A percentile compares a stretch with the other conserved stretches of the same genome.
Conservation (phyloP, 2,113 vertebrate species). For the Prinia subflava region DNA sequence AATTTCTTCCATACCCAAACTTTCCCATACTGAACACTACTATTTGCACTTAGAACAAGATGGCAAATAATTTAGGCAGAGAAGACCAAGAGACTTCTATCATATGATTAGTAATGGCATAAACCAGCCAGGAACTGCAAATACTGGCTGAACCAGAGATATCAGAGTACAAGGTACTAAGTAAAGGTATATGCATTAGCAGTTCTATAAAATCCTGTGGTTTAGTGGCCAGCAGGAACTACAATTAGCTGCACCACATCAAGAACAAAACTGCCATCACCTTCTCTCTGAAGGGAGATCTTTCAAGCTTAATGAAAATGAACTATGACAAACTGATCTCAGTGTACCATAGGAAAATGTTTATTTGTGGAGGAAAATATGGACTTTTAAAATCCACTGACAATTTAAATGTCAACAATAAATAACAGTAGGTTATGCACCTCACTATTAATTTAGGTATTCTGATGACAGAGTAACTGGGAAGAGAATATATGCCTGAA, state of each 20-base stretch:
- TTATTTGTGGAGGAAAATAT: not conserved
- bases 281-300: not conserved
- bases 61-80: not conserved
- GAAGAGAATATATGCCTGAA: not conserved
- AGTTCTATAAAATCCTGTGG: not conserved
- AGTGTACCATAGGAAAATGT: not conserved
- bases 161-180: not conserved
- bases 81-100: not conserved
- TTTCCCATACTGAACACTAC: not conserved
- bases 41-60: not conserved
- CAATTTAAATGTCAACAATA: not conserved
- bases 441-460: not conserved
- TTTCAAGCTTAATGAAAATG: constrained; percentile 7
- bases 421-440: not conserved
- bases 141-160: not conserved
- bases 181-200: not conserved
- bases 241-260: not conserved
- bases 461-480: not conserved
- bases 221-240: not conserved
- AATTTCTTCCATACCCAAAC: not conserved
- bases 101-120: not conserved
- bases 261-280: not conserved
- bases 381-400: not conserved
- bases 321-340: constrained; percentile 24
- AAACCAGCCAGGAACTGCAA: not conserved